Base-by-base conservation (phyloP, 2,797 vertebrate species). In the Micropoecilia bifurca region DNA sequence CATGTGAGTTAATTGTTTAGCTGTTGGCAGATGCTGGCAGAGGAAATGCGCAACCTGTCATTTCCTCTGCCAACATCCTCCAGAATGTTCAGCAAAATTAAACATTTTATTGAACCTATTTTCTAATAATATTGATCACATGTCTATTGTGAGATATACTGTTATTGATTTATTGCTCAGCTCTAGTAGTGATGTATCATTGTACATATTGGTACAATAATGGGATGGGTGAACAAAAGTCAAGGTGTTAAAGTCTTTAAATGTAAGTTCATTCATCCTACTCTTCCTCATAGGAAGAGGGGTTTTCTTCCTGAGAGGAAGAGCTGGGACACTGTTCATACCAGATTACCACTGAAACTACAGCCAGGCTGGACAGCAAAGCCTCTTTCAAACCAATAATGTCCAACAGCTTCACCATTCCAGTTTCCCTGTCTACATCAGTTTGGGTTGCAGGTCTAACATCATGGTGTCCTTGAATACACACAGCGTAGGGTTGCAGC, bases 401-500 rank as follows among this genome's bases (percentile, higher is more conserved):
- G 59, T 36, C 30, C 28, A 59, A 59, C 12, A 59, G 12, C 28
- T 33, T 61, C 18, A 33, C 33, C 30, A 7, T 61, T 18, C 14
- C 59, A 33, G 30, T 63, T 33, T 63, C 59, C 16, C 14, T 36
- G 59, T 36, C 28, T 18, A 30, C 2, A 33, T 30, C 6, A 33
- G 59, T 30, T 33, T 61, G 30, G 30, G 30, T 33, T 63, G 28
- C 30, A 63, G 28, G 59, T 41, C 30, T 63, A 18, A 16, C 6
- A 63, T 63, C 30, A 33, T 20, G 16, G 59, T 63, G 14, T 18
- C 30, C 14, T 36, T 33, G 59, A 63, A 36, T 36, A 63, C 30
- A 63, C 25, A 55, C 7, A 63, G 59, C 6, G 6, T 30, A 73
- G 14, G 78, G 45, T 36, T 77, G 59, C 53, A 71, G 74, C 71